Percentiles rank a stretch among this genome's conserved stretches.
These are phyloP conservation scores for Cerceris rybyensis DNA, from an alignment of 2,888 invertebrate species.

Conservation along the genomic window DNA sequence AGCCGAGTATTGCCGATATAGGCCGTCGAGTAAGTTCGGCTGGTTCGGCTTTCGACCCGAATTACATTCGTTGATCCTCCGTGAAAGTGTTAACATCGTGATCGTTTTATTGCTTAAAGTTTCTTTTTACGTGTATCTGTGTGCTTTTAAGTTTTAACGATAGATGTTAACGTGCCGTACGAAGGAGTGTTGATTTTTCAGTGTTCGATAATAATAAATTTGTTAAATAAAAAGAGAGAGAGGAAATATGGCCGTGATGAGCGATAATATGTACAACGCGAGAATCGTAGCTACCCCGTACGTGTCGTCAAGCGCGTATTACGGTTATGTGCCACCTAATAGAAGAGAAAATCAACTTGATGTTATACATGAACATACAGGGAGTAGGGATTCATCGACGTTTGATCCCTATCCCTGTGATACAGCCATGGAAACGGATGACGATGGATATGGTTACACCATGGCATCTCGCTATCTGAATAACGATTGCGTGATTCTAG, in stretches of 20 bases:
- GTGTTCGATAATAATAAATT: neutral
- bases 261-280: slow-evolving; percentile 65
- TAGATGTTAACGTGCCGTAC: neutral
- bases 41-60: slow-evolving; percentile 23
- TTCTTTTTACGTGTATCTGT: slow-evolving; percentile 23
- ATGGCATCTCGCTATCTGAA: slow-evolving; percentile 65
- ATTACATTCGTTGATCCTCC: slow-evolving; percentile 35
- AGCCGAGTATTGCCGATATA: slow-evolving; percentile 46
- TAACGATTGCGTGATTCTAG: slow-evolving; percentile 77
- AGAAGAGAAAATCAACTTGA: slow-evolving; percentile 49
- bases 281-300: slow-evolving; percentile 58
- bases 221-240: neutral
- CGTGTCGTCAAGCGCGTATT: slow-evolving; percentile 76
- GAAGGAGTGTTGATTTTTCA: neutral
- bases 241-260: slow-evolving; percentile 67
- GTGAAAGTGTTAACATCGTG: slow-evolving; percentile 39
- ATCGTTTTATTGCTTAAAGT: slow-evolving; percentile 14
- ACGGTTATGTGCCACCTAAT: slow-evolving; percentile 74
- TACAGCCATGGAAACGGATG: slow-evolving; percentile 74
- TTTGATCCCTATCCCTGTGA: slow-evolving; percentile 20
- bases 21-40: slow-evolving; percentile 34
- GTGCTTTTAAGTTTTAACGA: slow-evolving; percentile 1
- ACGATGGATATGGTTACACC: slow-evolving; percentile 64
- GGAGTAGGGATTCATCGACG: slow-evolving; percentile 11
- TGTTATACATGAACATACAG: slow-evolving; percentile 21